phyloP scores from a whole-genome alignment of 2,888 invertebrate species.

The Patella ulyssiponensis region DNA sequence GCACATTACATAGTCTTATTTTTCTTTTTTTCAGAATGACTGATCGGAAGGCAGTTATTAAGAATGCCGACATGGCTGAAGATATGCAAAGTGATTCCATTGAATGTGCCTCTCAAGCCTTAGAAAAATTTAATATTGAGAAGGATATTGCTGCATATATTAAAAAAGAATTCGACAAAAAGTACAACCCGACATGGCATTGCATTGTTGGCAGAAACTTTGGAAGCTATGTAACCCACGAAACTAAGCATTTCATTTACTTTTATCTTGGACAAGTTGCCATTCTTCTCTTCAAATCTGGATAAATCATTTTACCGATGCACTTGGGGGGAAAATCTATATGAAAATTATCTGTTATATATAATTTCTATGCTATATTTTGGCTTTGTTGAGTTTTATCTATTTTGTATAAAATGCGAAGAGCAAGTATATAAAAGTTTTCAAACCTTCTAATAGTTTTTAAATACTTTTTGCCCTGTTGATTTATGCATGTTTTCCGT shows the following conservation, averaged over 20 bases:
- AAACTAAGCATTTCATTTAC: slow-evolving; percentile 99
- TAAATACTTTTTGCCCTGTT: too few species aligned
- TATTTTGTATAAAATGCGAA: too few species aligned
- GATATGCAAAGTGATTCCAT: slow-evolving; percentile 99
- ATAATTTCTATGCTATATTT: too few species aligned
- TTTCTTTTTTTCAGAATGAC: slow-evolving; percentile 33
- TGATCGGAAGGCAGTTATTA: slow-evolving; percentile 91
- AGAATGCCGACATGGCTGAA: slow-evolving; percentile 99
- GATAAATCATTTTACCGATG: slow-evolving; percentile 76
- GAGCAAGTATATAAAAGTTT: too few species aligned
- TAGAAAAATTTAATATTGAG: slow-evolving; percentile 99
- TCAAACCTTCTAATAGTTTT: too few species aligned
- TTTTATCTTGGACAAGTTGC: slow-evolving; percentile 99
- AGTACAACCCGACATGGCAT: slow-evolving; percentile 99
- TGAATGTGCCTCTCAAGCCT: slow-evolving; percentile 97
- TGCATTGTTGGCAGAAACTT: slow-evolving; percentile 99
- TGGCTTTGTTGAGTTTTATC: too few species aligned
- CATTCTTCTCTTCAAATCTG: slow-evolving; percentile 98
- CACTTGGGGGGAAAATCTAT: too few species aligned
- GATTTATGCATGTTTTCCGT: too few species aligned
- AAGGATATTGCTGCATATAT: slow-evolving; percentile 99
- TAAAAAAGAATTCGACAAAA: slow-evolving; percentile 99
- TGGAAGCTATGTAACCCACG: slow-evolving; percentile 98
- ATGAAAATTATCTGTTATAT: too few species aligned
- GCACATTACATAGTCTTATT: background rate